Conservation (phyloP, 2,888 invertebrate species). For the Nemoura dubitans region DNA sequence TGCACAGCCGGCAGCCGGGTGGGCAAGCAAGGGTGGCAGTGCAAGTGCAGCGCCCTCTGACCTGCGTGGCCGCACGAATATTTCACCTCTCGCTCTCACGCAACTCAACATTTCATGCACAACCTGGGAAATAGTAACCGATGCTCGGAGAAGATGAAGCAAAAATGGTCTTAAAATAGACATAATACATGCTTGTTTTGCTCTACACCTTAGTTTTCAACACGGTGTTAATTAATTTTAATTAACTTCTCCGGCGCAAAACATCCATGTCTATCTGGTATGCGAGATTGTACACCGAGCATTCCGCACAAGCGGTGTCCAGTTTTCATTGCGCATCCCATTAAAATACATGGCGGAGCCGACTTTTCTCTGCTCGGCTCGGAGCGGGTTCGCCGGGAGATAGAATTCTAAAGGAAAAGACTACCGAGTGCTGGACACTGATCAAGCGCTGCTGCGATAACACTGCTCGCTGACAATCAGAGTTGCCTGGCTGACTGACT, state of each 20-base stretch:
- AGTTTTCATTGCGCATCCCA: not conserved
- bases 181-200: not conserved
- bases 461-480: not conserved
- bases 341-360: not conserved
- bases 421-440: not conserved
- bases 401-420: not conserved
- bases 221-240: constrained; percentile 1
- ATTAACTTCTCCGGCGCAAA: not conserved
- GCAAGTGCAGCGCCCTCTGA: too few relatives aligned
- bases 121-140: not conserved
- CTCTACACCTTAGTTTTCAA: not conserved
- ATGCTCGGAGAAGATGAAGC: not conserved
- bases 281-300: not conserved
- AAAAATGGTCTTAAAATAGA: not conserved
- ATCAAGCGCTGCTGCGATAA: not conserved
- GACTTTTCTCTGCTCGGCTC: not conserved
- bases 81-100: not conserved
- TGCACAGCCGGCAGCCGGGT: too few relatives aligned
- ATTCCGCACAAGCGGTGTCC: not conserved
- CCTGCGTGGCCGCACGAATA: not conserved
- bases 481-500: too few relatives aligned
- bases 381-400: not conserved
- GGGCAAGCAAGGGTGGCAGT: too few relatives aligned
- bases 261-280: not conserved
- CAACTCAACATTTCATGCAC: not conserved